A percentile compares a stretch with the other conserved stretches of the same genome.
Evolutionary conservation across 2,113 vertebrate species (phyloP).

Genomic region (Grus americana): DNA sequence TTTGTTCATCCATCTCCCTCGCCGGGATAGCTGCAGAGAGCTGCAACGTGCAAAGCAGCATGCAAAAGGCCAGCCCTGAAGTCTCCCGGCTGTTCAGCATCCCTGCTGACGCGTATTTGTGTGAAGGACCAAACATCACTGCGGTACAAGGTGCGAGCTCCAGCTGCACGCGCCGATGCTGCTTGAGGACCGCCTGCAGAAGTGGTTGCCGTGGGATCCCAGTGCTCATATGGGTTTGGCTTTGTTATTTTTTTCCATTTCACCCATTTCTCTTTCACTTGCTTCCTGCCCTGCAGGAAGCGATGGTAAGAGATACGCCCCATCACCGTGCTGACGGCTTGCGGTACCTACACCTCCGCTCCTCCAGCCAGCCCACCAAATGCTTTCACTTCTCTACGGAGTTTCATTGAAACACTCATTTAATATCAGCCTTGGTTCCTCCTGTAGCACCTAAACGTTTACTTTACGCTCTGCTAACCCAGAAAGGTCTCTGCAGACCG

Average conservation of each 20-base stretch:
- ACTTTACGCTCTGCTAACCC: neutral
- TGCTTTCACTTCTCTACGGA: neutral
- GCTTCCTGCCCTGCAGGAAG: neutral
- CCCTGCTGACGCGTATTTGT: fast-evolving
- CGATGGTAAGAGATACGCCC: neutral
- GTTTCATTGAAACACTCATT: neutral
- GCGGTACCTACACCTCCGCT: neutral
- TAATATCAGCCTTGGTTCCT: neutral
- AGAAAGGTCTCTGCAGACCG: fast-evolving
- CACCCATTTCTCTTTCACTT: neutral
- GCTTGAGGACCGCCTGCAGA: neutral
- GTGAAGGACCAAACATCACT: neutral
- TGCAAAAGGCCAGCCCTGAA: neutral
- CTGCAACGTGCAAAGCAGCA: neutral
- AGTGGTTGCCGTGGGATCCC: neutral
- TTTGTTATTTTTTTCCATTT: neutral
- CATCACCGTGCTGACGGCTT: fast-evolving
- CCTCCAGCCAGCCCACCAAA: neutral
- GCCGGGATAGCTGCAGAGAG: neutral
- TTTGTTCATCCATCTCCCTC: neutral
- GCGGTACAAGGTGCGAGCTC: neutral
- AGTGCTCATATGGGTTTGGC: fast-evolving
- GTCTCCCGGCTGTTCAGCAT: neutral
- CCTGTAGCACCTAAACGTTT: neutral
- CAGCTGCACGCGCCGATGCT: neutral